Percentiles rank a stretch among this genome's conserved stretches.
These are phyloP conservation scores for human (Homo sapiens) DNA, from an alignment of 2,113 vertebrate species.

Conservation along the genomic window GRCh38 chr11:11938501-11939000, in stretches of 20 bases:
- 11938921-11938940: not conserved
- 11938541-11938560: not conserved
- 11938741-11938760: not conserved
- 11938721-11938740: not conserved
- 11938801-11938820: not conserved
- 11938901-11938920: not conserved
- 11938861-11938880: not conserved
- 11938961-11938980: not conserved
- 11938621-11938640: constrained; percentile 8
- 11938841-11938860: not conserved
- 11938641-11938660: not conserved
- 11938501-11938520: not conserved
- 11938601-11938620: not conserved
- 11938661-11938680: not conserved
- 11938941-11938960: not conserved
- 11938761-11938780: not conserved
- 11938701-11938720: not conserved
- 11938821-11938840: not conserved
- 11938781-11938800: not conserved
- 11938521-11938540: not conserved
- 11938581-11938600: not conserved
- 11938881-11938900: not conserved
- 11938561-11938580: not conserved
- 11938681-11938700: not conserved
- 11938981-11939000: not conserved